These are phyloP conservation scores for Orientallactaga bullata DNA, from an alignment of 2,113 vertebrate species.

Conservation along the genomic window DNA sequence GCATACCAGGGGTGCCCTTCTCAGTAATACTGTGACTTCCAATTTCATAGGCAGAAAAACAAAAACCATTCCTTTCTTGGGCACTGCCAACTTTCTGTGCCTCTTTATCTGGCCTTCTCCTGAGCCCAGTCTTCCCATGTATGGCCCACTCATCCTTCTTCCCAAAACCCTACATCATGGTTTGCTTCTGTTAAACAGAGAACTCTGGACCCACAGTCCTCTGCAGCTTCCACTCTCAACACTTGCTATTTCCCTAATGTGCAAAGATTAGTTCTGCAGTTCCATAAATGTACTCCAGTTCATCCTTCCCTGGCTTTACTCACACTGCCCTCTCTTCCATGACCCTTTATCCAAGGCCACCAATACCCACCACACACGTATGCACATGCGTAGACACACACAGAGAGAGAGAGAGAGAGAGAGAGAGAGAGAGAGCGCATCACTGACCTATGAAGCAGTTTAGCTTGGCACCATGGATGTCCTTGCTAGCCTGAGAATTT, in stretches of 20 bases:
- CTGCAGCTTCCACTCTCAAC: not conserved
- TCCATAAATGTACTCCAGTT: not conserved
- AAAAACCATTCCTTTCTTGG: not conserved
- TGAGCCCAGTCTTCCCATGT: not conserved
- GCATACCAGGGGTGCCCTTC: not conserved
- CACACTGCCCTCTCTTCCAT: not conserved
- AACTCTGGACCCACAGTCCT: not conserved
- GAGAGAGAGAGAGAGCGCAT: too few species aligned
- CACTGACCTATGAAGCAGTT: not conserved
- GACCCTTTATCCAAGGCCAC: not conserved
- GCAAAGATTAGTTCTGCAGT: not conserved
- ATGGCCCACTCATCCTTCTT: not conserved
- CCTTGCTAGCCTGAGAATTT: not conserved
- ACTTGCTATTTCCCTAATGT: not conserved
- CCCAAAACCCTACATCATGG: not conserved
- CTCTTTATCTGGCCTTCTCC: not conserved
- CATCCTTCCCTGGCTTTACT: not conserved
- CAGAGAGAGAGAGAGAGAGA: not conserved
- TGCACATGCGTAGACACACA: not conserved
- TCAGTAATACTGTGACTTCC: not conserved
- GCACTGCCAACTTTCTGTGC: not conserved
- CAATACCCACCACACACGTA: not conserved
- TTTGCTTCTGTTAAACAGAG: not conserved
- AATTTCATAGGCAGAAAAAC: not conserved
- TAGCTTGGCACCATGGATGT: not conserved